phyloP scores from a whole-genome alignment of 2,113 vertebrate species.

The Romanogobio albipinnatus region DNA sequence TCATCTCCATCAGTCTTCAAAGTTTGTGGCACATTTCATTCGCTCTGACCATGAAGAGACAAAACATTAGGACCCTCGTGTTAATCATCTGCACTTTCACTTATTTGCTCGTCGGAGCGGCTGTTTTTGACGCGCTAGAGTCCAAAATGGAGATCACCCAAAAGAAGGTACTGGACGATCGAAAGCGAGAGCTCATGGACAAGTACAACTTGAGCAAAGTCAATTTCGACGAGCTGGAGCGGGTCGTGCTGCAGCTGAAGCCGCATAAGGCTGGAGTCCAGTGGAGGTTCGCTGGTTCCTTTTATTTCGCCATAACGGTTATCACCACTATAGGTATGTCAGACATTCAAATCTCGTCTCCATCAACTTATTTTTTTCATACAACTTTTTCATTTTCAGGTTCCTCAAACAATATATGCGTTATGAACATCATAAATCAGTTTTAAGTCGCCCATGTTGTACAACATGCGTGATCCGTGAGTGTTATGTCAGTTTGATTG shows the following conservation, averaged over 20 bases:
- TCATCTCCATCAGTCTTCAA: slow-evolving; percentile 72
- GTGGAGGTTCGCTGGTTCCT: slow-evolving; percentile 93
- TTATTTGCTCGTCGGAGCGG: slow-evolving; percentile 93
- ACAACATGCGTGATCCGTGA: neutral
- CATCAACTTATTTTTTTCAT: neutral
- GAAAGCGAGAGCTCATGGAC: slow-evolving; percentile 76
- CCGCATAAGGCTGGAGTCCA: slow-evolving; percentile 94
- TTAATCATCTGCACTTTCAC: slow-evolving; percentile 94
- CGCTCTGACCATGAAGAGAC: slow-evolving; percentile 90
- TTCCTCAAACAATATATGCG: neutral
- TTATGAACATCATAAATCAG: neutral
- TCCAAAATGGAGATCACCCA: slow-evolving; percentile 84
- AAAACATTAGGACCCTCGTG: slow-evolving; percentile 91
- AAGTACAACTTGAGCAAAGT: slow-evolving; percentile 86
- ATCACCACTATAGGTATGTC: slow-evolving; percentile 95
- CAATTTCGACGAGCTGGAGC: slow-evolving; percentile 84
- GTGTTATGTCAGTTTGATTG: neutral
- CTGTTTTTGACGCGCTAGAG: slow-evolving; percentile 92
- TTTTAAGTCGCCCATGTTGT: neutral
- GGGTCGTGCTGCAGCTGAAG: slow-evolving; percentile 89
- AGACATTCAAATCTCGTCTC: neutral
- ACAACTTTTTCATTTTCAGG: neutral
- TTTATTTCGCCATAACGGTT: slow-evolving; percentile 98
- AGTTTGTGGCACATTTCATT: slow-evolving; percentile 63
- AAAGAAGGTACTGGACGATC: slow-evolving; percentile 73